These are phyloP conservation scores for cat (Felis catus) DNA, from an alignment of 2,113 vertebrate genomes.

Conservation along the genomic window DNA sequence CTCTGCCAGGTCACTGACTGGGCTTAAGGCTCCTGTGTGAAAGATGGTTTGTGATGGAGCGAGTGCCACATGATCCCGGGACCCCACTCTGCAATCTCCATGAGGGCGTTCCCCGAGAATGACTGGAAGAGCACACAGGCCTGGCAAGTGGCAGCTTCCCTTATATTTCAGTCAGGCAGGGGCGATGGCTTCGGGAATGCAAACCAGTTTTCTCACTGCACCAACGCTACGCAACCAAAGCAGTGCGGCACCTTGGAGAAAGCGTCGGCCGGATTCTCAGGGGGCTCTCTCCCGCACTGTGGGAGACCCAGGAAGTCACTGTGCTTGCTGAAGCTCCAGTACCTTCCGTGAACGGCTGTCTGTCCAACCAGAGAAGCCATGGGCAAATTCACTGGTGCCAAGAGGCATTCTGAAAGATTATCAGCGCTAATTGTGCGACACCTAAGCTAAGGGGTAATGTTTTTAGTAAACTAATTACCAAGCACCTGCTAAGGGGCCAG, in stretches of 20 bases:
- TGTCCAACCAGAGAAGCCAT: neutral
- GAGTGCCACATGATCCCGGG: rapidly evolving
- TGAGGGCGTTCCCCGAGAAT: neutral
- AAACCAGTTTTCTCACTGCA: neutral
- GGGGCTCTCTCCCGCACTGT: neutral
- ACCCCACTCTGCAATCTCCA: neutral
- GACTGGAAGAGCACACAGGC: neutral
- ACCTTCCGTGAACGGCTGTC: neutral
- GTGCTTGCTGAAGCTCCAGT: neutral
- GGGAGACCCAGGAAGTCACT: neutral
- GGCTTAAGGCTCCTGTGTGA: neutral
- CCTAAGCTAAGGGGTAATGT: neutral
- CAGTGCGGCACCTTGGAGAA: neutral
- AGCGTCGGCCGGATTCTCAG: rapidly evolving
- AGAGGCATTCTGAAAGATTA: neutral
- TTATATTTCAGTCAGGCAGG: neutral
- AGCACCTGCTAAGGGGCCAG: neutral
- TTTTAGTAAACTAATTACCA: neutral
- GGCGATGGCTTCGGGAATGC: too few relatives aligned
- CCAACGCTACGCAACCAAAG: rapidly evolving
- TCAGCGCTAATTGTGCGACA: neutral
- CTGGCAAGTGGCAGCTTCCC: neutral
- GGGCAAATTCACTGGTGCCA: neutral
- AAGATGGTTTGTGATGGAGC: neutral
- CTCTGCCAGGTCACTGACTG: neutral